phyloP scores from a whole-genome alignment of 2,888 invertebrate species.

The Synergus umbraculus region DNA sequence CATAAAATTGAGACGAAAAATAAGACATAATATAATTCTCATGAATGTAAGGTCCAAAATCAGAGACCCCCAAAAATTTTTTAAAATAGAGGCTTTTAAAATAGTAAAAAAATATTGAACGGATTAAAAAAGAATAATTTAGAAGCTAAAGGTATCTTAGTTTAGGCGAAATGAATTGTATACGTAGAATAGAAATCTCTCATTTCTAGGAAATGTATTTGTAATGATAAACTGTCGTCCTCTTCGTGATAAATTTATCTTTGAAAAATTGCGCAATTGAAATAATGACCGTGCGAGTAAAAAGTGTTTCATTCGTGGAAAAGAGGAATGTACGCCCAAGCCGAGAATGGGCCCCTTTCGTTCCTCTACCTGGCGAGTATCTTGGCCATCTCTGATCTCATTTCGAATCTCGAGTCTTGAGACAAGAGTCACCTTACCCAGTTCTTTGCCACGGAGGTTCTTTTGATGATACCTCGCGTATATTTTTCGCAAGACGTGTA shows the following conservation, averaged over 20 bases:
- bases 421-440: slow-evolving; percentile 23
- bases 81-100: too few relatives aligned
- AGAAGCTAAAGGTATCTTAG: too few relatives aligned
- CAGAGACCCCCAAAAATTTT: too few relatives aligned
- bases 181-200: too few relatives aligned
- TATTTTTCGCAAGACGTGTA: slow-evolving; percentile 23
- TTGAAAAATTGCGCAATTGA: slow-evolving; percentile 23
- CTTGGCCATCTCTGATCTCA: slow-evolving; percentile 24
- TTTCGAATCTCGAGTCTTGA: not conserved
- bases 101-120: too few relatives aligned
- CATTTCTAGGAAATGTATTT: too few relatives aligned
- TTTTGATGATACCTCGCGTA: slow-evolving; percentile 29
- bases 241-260: slow-evolving; percentile 1
- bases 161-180: too few relatives aligned
- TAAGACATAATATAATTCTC: too few relatives aligned
- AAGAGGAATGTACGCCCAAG: slow-evolving; percentile 9
- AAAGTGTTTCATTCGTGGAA: slow-evolving; percentile 28
- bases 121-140: too few relatives aligned
- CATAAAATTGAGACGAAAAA: too few relatives aligned
- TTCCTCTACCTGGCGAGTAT: not conserved
- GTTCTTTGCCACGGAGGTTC: slow-evolving; percentile 24
- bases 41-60: too few relatives aligned
- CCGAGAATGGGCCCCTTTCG: not conserved
- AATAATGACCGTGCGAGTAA: slow-evolving; percentile 17
- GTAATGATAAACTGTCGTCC: not conserved